Conservation (phyloP, 2,113 vertebrate genomes). For the Rhinichthys klamathensis region DNA sequence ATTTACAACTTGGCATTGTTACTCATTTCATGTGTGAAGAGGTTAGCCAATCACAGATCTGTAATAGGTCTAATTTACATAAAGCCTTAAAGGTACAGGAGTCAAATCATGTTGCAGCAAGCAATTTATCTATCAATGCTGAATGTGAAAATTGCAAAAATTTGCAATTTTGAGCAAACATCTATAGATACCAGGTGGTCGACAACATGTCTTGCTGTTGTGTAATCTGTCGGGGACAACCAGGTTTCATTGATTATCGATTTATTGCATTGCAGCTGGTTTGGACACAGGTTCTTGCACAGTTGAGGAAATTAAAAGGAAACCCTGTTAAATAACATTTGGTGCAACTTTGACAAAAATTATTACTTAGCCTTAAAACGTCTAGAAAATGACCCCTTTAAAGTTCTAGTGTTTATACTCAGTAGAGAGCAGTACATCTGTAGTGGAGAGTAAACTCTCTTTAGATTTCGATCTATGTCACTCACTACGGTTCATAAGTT, state of each 20-base stretch:
- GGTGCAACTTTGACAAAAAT: neutral
- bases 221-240: neutral
- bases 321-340: neutral
- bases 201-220: neutral
- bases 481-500: neutral
- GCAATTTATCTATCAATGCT: neutral
- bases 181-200: no score
- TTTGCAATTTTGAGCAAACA: no score
- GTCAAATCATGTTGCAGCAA: neutral
- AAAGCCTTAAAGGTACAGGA: neutral
- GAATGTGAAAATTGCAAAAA: neutral
- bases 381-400: constrained; percentile 2
- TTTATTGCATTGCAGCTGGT: no score
- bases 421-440: neutral
- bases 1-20: neutral
- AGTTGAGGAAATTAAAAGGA: neutral
- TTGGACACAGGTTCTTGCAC: neutral
- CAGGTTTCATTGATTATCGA: neutral
- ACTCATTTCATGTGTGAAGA: neutral
- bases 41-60: neutral
- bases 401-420: neutral
- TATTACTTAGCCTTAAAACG: neutral
- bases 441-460: neutral
- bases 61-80: neutral
- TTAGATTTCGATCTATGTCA: neutral